A percentile compares a stretch with the other conserved stretches of the same genome.
Conservation (phyloP, 2,797 vertebrate species). For the Sphaeramia orbicularis region DNA sequence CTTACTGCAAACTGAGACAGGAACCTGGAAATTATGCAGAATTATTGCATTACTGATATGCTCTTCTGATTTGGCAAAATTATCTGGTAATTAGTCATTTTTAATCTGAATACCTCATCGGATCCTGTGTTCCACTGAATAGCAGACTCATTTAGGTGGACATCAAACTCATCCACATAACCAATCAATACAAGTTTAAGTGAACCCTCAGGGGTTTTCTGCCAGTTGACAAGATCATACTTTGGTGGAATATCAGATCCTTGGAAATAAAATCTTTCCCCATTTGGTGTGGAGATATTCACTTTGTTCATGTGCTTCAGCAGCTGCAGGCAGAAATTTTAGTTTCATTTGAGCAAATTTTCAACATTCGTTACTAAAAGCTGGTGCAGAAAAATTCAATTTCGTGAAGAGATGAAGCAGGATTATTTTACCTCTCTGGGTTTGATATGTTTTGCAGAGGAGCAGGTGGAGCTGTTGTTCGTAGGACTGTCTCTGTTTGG, state of each 20-base stretch:
- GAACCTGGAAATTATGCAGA: too few species aligned
- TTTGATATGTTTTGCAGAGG: constrained; percentile 63
- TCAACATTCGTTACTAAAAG: too few species aligned
- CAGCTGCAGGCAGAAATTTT: constrained; percentile 63
- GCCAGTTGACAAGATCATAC: constrained; percentile 84
- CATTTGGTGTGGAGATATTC: constrained; percentile 77
- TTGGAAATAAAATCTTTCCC: constrained; percentile 78
- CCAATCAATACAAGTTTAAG: constrained; percentile 73
- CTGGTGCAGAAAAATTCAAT: too few species aligned
- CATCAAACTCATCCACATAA: constrained; percentile 71
- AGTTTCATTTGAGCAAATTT: too few species aligned
- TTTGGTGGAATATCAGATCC: constrained; percentile 74
- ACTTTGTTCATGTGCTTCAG: constrained; percentile 72
- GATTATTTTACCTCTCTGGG: constrained; percentile 74
- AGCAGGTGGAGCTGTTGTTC: too few species aligned
- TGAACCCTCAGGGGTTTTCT: constrained; percentile 48
- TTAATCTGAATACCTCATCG: constrained; percentile 64
- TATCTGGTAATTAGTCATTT: too few species aligned
- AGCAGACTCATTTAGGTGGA: constrained; percentile 73
- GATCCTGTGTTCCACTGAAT: constrained; percentile 80
- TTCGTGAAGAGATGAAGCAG: too few species aligned
- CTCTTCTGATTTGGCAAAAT: too few species aligned
- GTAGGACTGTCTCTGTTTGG: too few species aligned
- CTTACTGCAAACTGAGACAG: too few species aligned
- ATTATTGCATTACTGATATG: too few species aligned